Evolutionary conservation across 2,113 vertebrate species (phyloP).

Genomic region (Tragelaphus buxtoni): DNA sequence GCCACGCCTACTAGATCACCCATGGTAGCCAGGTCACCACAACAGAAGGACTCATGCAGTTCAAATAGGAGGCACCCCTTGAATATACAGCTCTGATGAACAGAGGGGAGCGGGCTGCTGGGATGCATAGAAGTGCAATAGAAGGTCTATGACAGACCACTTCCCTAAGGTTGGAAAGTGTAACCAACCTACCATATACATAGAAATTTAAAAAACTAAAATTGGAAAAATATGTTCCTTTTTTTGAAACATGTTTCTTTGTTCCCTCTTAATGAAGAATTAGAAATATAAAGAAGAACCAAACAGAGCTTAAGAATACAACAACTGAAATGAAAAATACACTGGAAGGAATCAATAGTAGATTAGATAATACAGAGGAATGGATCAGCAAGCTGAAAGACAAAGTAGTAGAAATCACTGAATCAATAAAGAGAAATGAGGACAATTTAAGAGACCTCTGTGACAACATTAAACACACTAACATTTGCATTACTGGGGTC

Average conservation of each 20-base stretch:
- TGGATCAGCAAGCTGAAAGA: background rate
- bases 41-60: background rate
- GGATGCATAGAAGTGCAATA: background rate
- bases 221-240: background rate
- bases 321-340: background rate
- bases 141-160: background rate
- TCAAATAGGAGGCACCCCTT: background rate
- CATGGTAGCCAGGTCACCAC: background rate
- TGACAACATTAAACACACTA: background rate
- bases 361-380: background rate
- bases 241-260: background rate
- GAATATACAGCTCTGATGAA: background rate
- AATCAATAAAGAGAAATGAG: background rate
- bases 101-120: background rate
- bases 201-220: background rate
- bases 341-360: background rate
- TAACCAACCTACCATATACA: background rate
- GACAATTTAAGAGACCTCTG: background rate
- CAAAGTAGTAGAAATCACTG: background rate
- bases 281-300: background rate
- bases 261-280: background rate
- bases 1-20: background rate
- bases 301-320: background rate
- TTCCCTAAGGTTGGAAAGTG: background rate
- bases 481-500: background rate